Percentiles rank a stretch among this genome's conserved stretches.
phyloP scores from a whole-genome alignment of 1,140 invertebrate genomes.

The Eriocheir sinensis region DNA sequence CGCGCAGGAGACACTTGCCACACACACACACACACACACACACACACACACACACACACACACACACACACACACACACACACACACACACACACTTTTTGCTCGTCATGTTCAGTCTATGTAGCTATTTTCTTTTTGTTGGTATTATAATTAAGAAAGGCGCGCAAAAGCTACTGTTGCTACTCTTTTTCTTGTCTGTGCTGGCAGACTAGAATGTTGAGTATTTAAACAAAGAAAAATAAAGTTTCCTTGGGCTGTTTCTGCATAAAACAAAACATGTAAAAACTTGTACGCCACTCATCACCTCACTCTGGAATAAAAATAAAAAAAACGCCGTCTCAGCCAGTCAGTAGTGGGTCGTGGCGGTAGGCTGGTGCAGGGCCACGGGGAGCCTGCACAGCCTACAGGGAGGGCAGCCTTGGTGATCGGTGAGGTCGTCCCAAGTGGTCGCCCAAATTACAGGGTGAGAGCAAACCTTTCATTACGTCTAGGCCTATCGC shows the following conservation, averaged over 20 bases:
- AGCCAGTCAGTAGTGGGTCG: background rate
- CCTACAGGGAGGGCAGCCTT: slow-evolving; percentile 2
- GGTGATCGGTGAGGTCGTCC: slow-evolving; percentile 59
- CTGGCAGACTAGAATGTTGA: too few species aligned
- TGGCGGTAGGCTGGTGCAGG: background rate
- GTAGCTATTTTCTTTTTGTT: too few species aligned
- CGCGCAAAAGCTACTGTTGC: too few species aligned
- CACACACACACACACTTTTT: too few species aligned
- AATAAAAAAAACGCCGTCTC: background rate
- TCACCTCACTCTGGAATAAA: background rate
- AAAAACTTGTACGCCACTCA: background rate
- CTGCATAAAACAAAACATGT: background rate
- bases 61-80: too few species aligned
- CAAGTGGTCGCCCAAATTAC: slow-evolving; percentile 63
- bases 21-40: too few species aligned
- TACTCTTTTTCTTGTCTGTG: too few species aligned
- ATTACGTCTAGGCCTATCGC: slow-evolving; percentile 58
- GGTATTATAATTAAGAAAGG: too few species aligned
- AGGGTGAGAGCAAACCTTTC: slow-evolving; percentile 53
- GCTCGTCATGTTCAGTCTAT: too few species aligned
- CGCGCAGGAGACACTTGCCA: too few species aligned
- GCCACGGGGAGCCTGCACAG: background rate
- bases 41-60: too few species aligned
- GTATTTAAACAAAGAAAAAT: too few species aligned
- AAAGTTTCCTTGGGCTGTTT: background rate